Evolutionary conservation across 2,888 invertebrate genomes (phyloP), one percentile per base, ranked within the genome.

Genomic region (Microchrysa polita): DNA sequence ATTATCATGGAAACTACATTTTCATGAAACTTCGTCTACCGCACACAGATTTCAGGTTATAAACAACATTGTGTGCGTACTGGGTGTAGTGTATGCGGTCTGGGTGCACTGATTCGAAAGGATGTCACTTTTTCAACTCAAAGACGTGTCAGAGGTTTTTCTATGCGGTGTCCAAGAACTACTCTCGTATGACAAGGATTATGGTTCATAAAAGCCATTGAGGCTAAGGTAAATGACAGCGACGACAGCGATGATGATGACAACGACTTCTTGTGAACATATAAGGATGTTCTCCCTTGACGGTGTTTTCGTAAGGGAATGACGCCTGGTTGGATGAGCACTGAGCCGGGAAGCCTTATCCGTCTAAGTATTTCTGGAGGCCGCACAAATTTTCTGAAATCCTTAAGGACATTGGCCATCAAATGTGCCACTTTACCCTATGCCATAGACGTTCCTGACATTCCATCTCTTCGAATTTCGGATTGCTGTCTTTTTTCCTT

Each of bases 141-240:
- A 63, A n/a, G 61, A 20, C 44, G 34, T 23, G 65, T 67, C 52
- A n/a, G n/a, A n/a, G 20, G n/a, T 53, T 67, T 67, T 53, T 34
- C 9, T 16, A 10, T 18, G 40, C 40, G 16, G 9, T 40, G 18
- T 34, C n/a, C 34, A n/a, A 16, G 18, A 20, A 18, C 61, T 48
- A 18, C 42, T 42, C 16, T 42, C 16, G 20, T 67, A 16, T 20
- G 67, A 27, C 67, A 53, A 16, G 67, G 34, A 53, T 53, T 67
- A 67, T 16, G 16, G 40, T 40, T 40, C 57, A 69, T 34, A 67
- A 20, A 40, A 57, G 34, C 18, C 69, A 69, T 55, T 20, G 40
- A 48, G 22, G 65, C 65, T 44, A 65, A 65, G 65, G 65, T 44
- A 65, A 44, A 65, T 12, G 65, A 65, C 65, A 40, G n/a, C 18